Conservation (phyloP, 1,140 invertebrate species). For the Listronotus oregonensis region DNA sequence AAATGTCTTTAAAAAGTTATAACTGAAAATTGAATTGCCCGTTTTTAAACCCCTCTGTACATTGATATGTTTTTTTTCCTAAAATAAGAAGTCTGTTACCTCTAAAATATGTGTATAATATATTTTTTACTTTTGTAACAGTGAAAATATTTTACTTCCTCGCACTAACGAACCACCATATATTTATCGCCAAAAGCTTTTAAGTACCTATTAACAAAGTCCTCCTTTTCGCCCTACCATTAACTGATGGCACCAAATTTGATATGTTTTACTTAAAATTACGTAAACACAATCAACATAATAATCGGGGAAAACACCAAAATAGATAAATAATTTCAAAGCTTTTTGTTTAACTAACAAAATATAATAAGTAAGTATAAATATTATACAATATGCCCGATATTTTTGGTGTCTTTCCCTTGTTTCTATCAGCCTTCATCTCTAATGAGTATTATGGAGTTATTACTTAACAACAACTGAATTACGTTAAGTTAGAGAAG, state of each 20-base stretch:
- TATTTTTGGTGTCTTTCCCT: slow-evolving; percentile 32
- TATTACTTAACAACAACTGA: slow-evolving; percentile 8
- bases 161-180: too few relatives aligned
- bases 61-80: too few relatives aligned
- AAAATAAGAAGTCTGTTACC: too few relatives aligned
- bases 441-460: slow-evolving; percentile 51
- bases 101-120: too few relatives aligned
- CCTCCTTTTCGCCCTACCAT: slow-evolving; percentile 15
- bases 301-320: slow-evolving; percentile 25
- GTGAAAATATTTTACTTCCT: too few relatives aligned
- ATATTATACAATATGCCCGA: slow-evolving; percentile 48
- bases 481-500: background rate
- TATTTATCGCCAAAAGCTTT: slow-evolving; percentile 19
- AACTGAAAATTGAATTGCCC: too few relatives aligned
- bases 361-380: slow-evolving; percentile 46
- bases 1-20: too few relatives aligned
- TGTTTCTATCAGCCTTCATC: slow-evolving; percentile 51
- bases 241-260: slow-evolving; percentile 48
- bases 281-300: slow-evolving; percentile 40
- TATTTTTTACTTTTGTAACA: too few relatives aligned
- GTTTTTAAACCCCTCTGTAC: too few relatives aligned
- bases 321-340: slow-evolving; percentile 29
- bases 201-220: slow-evolving; percentile 39
- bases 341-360: slow-evolving; percentile 25
- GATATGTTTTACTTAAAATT: slow-evolving; percentile 46